Base-by-base conservation (phyloP, 1,140 invertebrate genomes). In the Platyscapa corneri region DNA sequence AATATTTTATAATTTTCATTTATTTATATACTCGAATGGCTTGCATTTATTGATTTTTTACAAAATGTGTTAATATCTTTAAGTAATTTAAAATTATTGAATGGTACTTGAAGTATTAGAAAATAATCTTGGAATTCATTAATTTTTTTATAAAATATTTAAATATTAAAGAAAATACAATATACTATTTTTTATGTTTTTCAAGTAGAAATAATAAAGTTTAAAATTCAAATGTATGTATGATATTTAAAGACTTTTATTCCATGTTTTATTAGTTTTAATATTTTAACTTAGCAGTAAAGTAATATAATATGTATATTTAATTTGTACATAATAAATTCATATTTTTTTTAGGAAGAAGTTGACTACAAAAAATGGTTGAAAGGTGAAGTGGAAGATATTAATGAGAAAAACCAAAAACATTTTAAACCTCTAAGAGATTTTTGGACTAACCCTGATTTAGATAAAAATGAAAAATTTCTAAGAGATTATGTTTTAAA, bases 401-500 rank as follows among this genome's bases (percentile, higher is more conserved):
- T 97, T 2, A 92, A 95, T 83, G 94, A 96, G 86, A 93, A 95
- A 46, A 93, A 95, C 65, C 94, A 95, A 78, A 93, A 95, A 90
- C 95, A 96, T 79, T 92, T 97, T 87, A 95, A 96, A 89, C 95
- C 96, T 27, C 91, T 99, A 49, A 96, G 96, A 86, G 95, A 97
- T 60, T 97, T 96, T 91, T 99, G 98, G 98, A 96, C 94, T 46
- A 94, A 97, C 92, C 96, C 96, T 56, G 95, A 96, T 86, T 93
- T 99, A 34, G 96, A 97, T 90, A 93, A 96, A 87, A 95, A 95
- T 77, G 98, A 99, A 92, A 96, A 96, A 84, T 99, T 98, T 92
- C 93, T 99, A 1, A 95, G 97, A 75, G 98, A 99, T 94, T 99
- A 97, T 90, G 96, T 99, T 89, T 93, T 99, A 27, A 97, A 99